Conservation (phyloP, 2,113 vertebrate species). For the Paramormyrops kingsleyae region DNA sequence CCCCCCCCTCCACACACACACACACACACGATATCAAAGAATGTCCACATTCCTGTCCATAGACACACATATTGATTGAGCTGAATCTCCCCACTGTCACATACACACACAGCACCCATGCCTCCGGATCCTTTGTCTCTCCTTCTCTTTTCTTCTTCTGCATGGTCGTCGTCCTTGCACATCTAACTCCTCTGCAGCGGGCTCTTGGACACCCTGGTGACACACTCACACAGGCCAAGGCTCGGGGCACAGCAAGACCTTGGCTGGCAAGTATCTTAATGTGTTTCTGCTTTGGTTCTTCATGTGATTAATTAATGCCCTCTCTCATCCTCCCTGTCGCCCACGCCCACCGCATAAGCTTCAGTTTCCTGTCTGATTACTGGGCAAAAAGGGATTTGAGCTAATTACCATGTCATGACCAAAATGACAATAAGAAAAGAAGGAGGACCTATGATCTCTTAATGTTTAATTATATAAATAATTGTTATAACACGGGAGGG, state of each 20-base stretch:
- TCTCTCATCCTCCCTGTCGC: not conserved
- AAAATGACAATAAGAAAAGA: not conserved
- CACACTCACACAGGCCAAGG: not conserved
- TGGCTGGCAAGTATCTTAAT: slow-evolving; percentile 9
- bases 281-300: slow-evolving; percentile 11
- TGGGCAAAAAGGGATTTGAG: not conserved
- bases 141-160: too few species aligned
- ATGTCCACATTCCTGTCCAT: not conserved
- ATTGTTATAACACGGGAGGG: not conserved
- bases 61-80: not conserved
- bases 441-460: not conserved
- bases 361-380: not conserved
- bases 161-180: not conserved
- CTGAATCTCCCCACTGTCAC: not conserved
- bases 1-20: not conserved
- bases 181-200: not conserved
- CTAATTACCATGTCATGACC: slow-evolving; percentile 14
- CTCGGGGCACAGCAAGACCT: not conserved
- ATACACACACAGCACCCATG: not conserved
- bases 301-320: slow-evolving; percentile 13
- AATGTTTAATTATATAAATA: not conserved
- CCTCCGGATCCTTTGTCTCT: not conserved
- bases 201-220: not conserved
- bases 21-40: too few species aligned
- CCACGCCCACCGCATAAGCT: not conserved